Base-by-base conservation (phyloP, 2,797 vertebrate species). In the Ambastaia sidthimunki region DNA sequence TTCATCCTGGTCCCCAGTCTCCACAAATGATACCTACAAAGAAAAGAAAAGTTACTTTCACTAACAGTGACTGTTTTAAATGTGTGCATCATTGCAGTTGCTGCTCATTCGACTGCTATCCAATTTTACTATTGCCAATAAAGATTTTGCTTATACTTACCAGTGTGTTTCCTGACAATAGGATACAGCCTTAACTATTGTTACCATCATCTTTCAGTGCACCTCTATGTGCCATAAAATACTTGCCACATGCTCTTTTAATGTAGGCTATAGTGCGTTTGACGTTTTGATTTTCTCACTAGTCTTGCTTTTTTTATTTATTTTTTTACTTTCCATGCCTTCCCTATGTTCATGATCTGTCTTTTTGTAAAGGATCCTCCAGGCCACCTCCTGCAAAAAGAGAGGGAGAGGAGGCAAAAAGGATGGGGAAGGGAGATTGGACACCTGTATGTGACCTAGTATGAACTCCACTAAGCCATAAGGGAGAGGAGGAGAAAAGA, bases 391-490 rank as follows among this genome's bases (percentile, higher is more conserved):
- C 31, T 12, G 25, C 23, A 19, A 4, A 7, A n/a, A 25, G 0
- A 18, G 16, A n/a, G 2, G 16, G 18, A 66, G 19, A 54, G 11
- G 9, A 77, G 3, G 18, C 6, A 19, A 41, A 59, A 28, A 18
- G 5, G 2, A 19, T 28, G 28, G 28, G 12, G 44, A 60, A 16
- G 12, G 1, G 4, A 18, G 59, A 71, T 47, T 60, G 48, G 37
- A 48, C 28, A 62, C 25, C 28, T 55, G 71, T 15, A 28, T 48
- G 65, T 71, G n/a, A 50, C 25, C 75, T 57, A 47, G 34, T 19
- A 48, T 66, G 59, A 83, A 60, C 50, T 28, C 18, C 41, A 52
- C 5, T 50, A 41, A 75, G 57, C 41, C 65, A 71, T n/a, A 54
- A 31, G 23, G n/a, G 52, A 72, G 25, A 48, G 37, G 28, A 19